Evolutionary conservation across 2,113 vertebrate species (phyloP).

Genomic region (Mormyrus lacerda): DNA sequence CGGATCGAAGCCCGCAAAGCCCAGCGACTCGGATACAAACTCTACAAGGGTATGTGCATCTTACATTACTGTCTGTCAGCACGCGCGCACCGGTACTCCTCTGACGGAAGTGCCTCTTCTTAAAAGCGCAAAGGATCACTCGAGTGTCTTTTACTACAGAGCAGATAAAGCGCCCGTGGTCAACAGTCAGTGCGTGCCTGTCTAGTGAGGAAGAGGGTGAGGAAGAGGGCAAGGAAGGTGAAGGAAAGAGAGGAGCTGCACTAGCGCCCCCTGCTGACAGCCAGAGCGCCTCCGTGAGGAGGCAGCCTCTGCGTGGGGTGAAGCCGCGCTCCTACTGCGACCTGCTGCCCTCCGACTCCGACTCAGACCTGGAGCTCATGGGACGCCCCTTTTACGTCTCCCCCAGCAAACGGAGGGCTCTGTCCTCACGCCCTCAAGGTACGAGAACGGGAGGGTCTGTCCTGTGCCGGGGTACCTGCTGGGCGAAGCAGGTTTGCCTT

Average conservation of each 20-base stretch:
- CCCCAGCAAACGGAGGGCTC: constrained; percentile 28
- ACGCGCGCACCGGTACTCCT: background rate
- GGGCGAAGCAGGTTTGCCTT: background rate
- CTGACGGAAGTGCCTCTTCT: background rate
- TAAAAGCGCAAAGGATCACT: constrained; percentile 5
- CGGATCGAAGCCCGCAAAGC: constrained; percentile 70
- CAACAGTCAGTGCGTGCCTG: background rate
- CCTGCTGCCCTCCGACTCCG: constrained; percentile 76
- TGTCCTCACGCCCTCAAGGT: constrained; percentile 38
- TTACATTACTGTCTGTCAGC: background rate
- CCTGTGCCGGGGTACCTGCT: background rate
- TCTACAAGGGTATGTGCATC: constrained; percentile 64
- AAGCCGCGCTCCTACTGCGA: constrained; percentile 75
- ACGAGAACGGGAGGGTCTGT: too few species aligned
- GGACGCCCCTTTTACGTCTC: constrained; percentile 14
- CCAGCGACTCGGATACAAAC: constrained; percentile 49
- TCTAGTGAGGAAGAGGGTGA: constrained; percentile 52
- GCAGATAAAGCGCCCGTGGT: constrained; percentile 36
- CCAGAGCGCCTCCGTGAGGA: constrained; percentile 46
- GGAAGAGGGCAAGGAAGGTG: constrained; percentile 21
- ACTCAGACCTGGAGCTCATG: constrained; percentile 59
- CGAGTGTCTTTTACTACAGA: constrained; percentile 40
- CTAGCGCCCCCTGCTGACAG: constrained; percentile 31
- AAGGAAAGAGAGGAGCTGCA: constrained; percentile 34
- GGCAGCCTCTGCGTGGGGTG: constrained; percentile 70